These are phyloP conservation scores for Gopherus evgoodei DNA, from an alignment of 2,113 vertebrate species.

Conservation along the genomic window DNA sequence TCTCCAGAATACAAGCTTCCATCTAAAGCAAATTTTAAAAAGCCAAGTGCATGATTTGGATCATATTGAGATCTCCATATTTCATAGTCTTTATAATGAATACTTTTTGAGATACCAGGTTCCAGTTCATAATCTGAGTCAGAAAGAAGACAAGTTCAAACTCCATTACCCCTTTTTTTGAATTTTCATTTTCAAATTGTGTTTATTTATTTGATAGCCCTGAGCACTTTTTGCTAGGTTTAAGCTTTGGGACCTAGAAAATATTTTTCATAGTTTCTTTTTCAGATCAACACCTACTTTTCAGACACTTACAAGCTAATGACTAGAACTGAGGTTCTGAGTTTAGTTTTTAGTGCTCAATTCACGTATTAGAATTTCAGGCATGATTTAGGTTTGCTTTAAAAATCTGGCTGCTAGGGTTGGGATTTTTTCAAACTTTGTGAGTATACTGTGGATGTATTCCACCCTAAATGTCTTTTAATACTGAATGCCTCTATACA, in stretches of 20 bases:
- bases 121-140: background rate
- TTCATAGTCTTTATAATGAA: accelerated
- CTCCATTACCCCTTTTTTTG: background rate
- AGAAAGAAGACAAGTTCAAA: background rate
- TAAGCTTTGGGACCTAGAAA: background rate
- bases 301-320: background rate
- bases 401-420: background rate
- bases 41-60: accelerated
- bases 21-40: accelerated
- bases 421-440: background rate
- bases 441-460: accelerated
- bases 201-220: background rate
- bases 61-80: accelerated
- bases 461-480: background rate
- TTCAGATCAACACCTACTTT: background rate
- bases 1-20: accelerated
- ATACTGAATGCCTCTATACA: accelerated
- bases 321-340: background rate
- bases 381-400: background rate
- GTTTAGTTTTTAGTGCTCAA: background rate
- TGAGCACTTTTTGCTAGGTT: background rate
- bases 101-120: background rate
- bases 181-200: background rate
- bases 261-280: background rate
- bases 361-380: background rate